Conservation (phyloP, 2,113 vertebrate species). For the Xenopus tropicalis region UCB_Xtro_10.0 CM004450.2:28716501-28717000, state of each 20-base stretch:
- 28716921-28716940: neutral
- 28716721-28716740: neutral
- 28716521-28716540: too few relatives aligned
- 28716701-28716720: conserved; percentile 9
- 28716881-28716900: too few relatives aligned
- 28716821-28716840: neutral
- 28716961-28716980: too few relatives aligned
- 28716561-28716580: too few relatives aligned
- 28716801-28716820: neutral
- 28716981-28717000: too few relatives aligned
- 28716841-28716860: neutral
- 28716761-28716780: neutral
- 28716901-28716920: neutral
- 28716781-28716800: conserved; percentile 6
- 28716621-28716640: too few relatives aligned
- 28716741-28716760: conserved; percentile 4
- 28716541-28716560: too few relatives aligned
- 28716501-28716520: too few relatives aligned
- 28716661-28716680: neutral
- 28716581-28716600: too few relatives aligned
- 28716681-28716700: conserved; percentile 17
- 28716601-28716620: too few relatives aligned
- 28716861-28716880: neutral
- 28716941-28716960: neutral
- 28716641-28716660: neutral